Percentiles rank a stretch among this genome's conserved stretches.
Evolutionary conservation across 2,888 invertebrate species (phyloP).

Genomic region (Keiferia lycopersicella): DNA sequence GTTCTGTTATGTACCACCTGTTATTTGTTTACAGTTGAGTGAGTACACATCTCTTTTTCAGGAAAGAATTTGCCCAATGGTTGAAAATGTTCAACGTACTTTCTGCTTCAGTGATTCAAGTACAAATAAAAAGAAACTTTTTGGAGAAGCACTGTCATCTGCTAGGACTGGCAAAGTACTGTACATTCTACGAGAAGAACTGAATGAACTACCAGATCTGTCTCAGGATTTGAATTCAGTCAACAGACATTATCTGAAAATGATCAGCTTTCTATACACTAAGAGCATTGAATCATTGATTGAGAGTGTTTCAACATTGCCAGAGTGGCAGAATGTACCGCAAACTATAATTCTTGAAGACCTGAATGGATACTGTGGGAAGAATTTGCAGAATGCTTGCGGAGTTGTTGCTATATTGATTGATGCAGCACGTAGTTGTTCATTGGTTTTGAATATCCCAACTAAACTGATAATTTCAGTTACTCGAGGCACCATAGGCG

Average conservation of each 20-base stretch:
- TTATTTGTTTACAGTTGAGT: no score
- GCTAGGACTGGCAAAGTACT: conserved; percentile 67
- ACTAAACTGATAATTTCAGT: conserved; percentile 57
- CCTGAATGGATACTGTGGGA: conserved; percentile 56
- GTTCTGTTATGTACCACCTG: no score
- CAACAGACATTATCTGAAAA: conserved; percentile 67
- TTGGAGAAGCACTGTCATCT: conserved; percentile 57
- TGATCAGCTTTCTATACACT: conserved; percentile 71
- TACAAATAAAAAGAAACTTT: conserved; percentile 60
- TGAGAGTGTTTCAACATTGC: conserved; percentile 60
- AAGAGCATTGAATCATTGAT: conserved; percentile 56
- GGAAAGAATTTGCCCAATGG: neutral
- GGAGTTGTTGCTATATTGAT: conserved; percentile 59
- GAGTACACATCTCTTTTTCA: neutral
- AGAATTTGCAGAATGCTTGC: conserved; percentile 60
- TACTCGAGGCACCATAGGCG: conserved; percentile 47
- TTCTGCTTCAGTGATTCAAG: conserved; percentile 51
- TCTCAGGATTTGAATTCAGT: conserved; percentile 60
- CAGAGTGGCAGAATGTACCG: conserved; percentile 66
- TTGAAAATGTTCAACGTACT: neutral
- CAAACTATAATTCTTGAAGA: conserved; percentile 67
- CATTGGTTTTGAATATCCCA: conserved; percentile 41
- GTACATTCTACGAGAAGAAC: conserved; percentile 62
- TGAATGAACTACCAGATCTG: conserved; percentile 65
- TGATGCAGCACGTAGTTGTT: conserved; percentile 58